phyloP scores from a whole-genome alignment of 2,888 invertebrate genomes.

The Balanococcus diminutus region DNA sequence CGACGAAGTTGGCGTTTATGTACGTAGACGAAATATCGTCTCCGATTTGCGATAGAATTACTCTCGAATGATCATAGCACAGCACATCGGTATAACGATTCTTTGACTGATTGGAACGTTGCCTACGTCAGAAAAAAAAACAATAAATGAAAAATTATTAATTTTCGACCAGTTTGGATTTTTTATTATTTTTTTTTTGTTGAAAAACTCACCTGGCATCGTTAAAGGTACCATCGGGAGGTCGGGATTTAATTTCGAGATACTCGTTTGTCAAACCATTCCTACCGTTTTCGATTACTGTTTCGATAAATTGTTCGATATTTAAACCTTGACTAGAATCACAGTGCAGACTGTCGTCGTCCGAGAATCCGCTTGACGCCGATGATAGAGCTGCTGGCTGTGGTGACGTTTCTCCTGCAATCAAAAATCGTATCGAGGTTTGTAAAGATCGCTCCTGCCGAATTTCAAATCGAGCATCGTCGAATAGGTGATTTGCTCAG shows the following conservation, averaged over 20 bases:
- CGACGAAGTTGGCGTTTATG: slow-evolving; percentile 97
- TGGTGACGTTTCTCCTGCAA: slow-evolving; percentile 59
- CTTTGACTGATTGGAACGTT: slow-evolving; percentile 77
- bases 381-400: slow-evolving; percentile 67
- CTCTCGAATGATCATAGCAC: slow-evolving; percentile 94
- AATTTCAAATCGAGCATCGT: too few relatives aligned
- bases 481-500: too few relatives aligned
- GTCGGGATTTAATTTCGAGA: slow-evolving; percentile 81
- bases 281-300: slow-evolving; percentile 76
- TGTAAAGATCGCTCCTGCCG: too few relatives aligned
- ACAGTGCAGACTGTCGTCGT: slow-evolving; percentile 84
- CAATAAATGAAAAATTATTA: slow-evolving; percentile 1
- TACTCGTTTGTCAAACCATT: slow-evolving; percentile 87
- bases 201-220: slow-evolving; percentile 89
- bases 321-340: slow-evolving; percentile 69
- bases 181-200: too few relatives aligned
- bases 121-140: slow-evolving; percentile 62
- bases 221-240: slow-evolving; percentile 86
- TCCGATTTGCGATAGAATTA: slow-evolving; percentile 78
- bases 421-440: too few relatives aligned
- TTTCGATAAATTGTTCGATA: slow-evolving; percentile 76
- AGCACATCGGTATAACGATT: slow-evolving; percentile 94
- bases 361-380: slow-evolving; percentile 83
- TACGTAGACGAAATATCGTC: slow-evolving; percentile 84
- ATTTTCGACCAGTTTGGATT: background rate